Base-by-base conservation (phyloP, 2,888 invertebrate species). In the Drosophila kanekoi region DNA sequence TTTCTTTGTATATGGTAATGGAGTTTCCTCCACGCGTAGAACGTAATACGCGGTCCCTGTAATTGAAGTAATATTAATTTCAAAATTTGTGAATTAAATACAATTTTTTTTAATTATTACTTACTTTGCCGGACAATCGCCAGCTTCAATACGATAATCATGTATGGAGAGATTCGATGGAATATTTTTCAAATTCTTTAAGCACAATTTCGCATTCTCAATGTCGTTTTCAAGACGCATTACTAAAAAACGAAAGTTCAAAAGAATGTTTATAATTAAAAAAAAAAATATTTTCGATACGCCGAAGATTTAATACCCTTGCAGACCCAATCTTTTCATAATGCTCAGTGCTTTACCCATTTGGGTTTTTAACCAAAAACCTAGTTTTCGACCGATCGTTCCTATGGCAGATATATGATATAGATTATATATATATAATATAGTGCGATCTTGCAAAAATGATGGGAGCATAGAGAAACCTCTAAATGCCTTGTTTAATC, bases 221-320 rank as follows among this genome's bases (percentile, higher is more conserved):
- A 92, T 89, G 28, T 92, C 92, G 4, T 72, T 82, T 48, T 92
- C 92, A 18, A 92, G 72, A 13, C 87, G 81, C 59, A 70, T 75
- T 37, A 92, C 92, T 92, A 23, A 35, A 67, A 66, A 54, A 23
- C 4, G 5, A 14, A 38, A 6, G 28, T 28, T 28, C 0, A 43
- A n/a, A n/a, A 8, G 23, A 23, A 37, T 11, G 3, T n/a, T n/a
- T 5, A 18, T 0, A 11, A 9, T 16, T 13, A 9, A 35, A 32
- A 28, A 9, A 11, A 3, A 32, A n/a, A n/a, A n/a, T n/a, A n/a
- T n/a, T n/a, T n/a, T n/a, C n/a, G n/a, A n/a, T n/a, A n/a, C n/a
- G n/a, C n/a, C n/a, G n/a, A n/a, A n/a, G n/a, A n/a, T n/a, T n/a
- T n/a, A n/a, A n/a, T n/a, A n/a, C n/a, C n/a, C n/a, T n/a, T n/a